These are phyloP conservation scores for Drosophila tripunctata DNA, from an alignment of 2,888 invertebrate species.

Conservation along the genomic window DNA sequence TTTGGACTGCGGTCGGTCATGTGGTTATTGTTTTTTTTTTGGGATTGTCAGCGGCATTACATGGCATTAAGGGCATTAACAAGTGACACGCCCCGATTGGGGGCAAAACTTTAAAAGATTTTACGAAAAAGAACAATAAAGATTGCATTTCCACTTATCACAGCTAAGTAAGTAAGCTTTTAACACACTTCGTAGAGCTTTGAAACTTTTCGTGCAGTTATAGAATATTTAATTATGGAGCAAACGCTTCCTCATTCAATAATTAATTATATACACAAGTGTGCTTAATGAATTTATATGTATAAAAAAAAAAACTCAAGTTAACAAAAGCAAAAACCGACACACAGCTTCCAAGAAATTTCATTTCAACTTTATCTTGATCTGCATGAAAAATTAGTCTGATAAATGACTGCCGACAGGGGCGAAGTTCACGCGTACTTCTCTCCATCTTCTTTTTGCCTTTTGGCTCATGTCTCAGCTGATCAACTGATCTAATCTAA, in stretches of 20 bases:
- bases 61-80: conserved; percentile 23
- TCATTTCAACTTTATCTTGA: conserved; percentile 29
- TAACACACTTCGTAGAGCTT: background rate
- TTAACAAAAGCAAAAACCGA: conserved; percentile 12
- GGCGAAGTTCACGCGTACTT: conserved; percentile 33
- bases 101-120: conserved; percentile 20
- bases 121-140: background rate
- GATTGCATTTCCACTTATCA: too few species aligned
- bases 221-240: background rate
- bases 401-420: conserved; percentile 37
- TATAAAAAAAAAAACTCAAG: conserved; percentile 23
- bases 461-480: background rate
- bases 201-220: background rate
- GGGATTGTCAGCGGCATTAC: conserved; percentile 25
- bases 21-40: too few species aligned
- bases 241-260: conserved; percentile 8
- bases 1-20: conserved; percentile 44
- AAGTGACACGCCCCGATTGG: conserved; percentile 47
- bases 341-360: conserved; percentile 40
- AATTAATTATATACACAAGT: conserved; percentile 24
- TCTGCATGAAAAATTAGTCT: conserved; percentile 21
- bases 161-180: too few species aligned
- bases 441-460: background rate
- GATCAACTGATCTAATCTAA: conserved; percentile 46
- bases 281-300: conserved; percentile 16